Evolutionary conservation across 64 coral and sea anemone species (phyloP).

Genomic region (Montipora capricornis): DNA sequence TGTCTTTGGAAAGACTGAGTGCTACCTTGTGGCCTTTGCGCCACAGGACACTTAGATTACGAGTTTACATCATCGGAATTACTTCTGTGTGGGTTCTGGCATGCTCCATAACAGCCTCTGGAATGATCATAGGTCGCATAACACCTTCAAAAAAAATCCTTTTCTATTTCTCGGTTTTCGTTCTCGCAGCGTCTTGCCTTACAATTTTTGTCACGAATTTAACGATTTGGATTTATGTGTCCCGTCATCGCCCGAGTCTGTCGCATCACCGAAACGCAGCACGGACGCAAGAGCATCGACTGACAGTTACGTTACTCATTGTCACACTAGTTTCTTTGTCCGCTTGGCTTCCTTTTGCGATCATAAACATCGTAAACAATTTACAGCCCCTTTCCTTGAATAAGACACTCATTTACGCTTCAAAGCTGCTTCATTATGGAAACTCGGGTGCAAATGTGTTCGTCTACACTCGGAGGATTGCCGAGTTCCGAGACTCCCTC

Average conservation of each 20-base stretch:
- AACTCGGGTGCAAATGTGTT: conserved; percentile 65
- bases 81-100: conserved; percentile 15
- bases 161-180: conserved; percentile 13
- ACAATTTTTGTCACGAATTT: conserved; percentile 40
- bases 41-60: conserved; percentile 15
- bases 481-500: conserved; percentile 26
- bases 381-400: conserved; percentile 3
- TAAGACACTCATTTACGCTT: conserved; percentile 1
- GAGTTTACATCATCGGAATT: not conserved
- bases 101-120: not conserved
- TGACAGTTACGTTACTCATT: conserved; percentile 63
- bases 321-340: conserved; percentile 51
- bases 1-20: conserved; percentile 57
- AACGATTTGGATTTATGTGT: conserved; percentile 45
- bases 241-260: not conserved
- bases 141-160: not conserved
- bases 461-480: conserved; percentile 51
- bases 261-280: conserved; percentile 23
- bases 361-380: conserved; percentile 29
- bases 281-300: conserved; percentile 2
- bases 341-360: conserved; percentile 55
- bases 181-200: conserved; percentile 34
- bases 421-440: conserved; percentile 63
- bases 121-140: not conserved
- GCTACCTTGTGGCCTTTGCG: conserved; percentile 59